Evolutionary conservation across 2,888 invertebrate species (phyloP).

Genomic region (Aleiodes testaceus): DNA sequence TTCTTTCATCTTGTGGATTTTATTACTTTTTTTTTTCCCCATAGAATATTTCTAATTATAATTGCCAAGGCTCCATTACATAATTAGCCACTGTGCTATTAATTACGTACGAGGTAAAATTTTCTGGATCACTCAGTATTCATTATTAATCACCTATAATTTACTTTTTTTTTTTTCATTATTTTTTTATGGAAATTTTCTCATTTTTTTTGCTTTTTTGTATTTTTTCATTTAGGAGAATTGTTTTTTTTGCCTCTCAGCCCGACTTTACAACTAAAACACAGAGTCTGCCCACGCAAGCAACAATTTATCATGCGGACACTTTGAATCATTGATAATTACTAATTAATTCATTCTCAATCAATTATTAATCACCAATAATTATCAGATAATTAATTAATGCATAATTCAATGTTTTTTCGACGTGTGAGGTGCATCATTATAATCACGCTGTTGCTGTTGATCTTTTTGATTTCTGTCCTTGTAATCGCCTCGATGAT

Average conservation of each 20-base stretch:
- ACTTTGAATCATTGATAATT: constrained; percentile 6
- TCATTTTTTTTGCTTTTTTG: constrained; percentile 1
- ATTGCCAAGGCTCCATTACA: constrained; percentile 49
- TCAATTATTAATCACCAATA: constrained; percentile 32
- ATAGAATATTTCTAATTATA: constrained; percentile 19
- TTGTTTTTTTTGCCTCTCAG: constrained; percentile 44
- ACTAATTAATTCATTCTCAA: background rate
- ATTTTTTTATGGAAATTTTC: constrained; percentile 12
- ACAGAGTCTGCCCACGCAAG: constrained; percentile 52
- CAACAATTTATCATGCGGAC: constrained; percentile 50
- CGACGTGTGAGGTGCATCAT: constrained; percentile 49
- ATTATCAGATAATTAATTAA: constrained; percentile 39
- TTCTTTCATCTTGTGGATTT: constrained; percentile 13
- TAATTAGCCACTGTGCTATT: constrained; percentile 52
- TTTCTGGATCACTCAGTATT: constrained; percentile 49
- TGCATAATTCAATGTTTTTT: constrained; percentile 48
- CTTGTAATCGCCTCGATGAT: constrained; percentile 57
- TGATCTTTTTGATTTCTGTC: constrained; percentile 56
- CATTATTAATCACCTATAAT: constrained; percentile 30
- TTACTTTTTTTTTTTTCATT: constrained; percentile 21
- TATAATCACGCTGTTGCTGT: constrained; percentile 43
- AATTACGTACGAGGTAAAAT: constrained; percentile 40
- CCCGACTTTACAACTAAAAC: constrained; percentile 50
- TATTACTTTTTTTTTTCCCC: constrained; percentile 1
- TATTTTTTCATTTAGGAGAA: constrained; percentile 42